Evolutionary conservation across 2,888 invertebrate species (phyloP).

Genomic region (Drosophila bunnanda): DNA sequence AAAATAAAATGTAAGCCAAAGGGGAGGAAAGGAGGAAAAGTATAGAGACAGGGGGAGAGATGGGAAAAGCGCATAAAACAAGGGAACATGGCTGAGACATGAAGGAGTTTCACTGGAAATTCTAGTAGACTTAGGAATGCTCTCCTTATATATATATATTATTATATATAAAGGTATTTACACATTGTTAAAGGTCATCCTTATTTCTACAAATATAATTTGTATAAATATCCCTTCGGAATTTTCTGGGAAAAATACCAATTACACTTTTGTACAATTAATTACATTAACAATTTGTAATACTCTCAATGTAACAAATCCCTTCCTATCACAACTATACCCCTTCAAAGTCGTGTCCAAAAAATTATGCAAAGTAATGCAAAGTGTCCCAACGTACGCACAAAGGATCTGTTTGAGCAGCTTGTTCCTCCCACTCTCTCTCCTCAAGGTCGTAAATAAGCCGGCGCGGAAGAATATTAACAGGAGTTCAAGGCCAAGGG

Average conservation of each 20-base stretch:
- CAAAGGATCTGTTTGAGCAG: constrained; percentile 31
- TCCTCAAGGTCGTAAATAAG: constrained; percentile 34
- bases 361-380: constrained; percentile 46
- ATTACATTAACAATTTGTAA: neutral
- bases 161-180: too few relatives aligned
- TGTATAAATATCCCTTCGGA: too few relatives aligned
- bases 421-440: constrained; percentile 24
- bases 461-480: constrained; percentile 34
- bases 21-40: neutral
- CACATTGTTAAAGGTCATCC: too few relatives aligned
- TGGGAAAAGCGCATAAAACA: constrained; percentile 30
- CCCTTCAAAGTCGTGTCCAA: neutral
- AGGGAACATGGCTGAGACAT: constrained; percentile 5
- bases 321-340: neutral
- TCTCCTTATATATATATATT: too few relatives aligned
- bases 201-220: too few relatives aligned
- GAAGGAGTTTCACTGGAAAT: neutral
- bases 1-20: constrained; percentile 28
- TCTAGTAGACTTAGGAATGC: neutral
- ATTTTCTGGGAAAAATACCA: too few relatives aligned
- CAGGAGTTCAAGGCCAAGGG: constrained; percentile 35
- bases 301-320: neutral
- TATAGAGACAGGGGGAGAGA: neutral
- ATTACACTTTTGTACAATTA: too few relatives aligned
- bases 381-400: constrained; percentile 35